phyloP scores from a whole-genome alignment of 2,113 vertebrate genomes.

The Phyllostomus hastatus region DNA sequence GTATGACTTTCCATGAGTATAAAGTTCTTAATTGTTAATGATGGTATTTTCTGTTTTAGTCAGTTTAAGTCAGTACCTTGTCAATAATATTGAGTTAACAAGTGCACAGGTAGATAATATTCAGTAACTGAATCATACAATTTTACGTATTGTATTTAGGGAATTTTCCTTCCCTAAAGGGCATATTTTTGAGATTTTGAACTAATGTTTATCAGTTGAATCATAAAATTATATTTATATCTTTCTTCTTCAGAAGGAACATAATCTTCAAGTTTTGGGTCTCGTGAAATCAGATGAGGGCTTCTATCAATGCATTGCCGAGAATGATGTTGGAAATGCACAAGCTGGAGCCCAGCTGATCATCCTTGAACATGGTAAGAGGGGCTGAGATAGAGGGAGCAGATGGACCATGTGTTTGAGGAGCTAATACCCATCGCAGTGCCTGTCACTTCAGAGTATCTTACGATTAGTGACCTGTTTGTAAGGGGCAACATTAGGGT shows the following conservation, averaged over 20 bases:
- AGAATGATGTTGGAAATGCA: conserved; percentile 95
- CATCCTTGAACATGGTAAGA: conserved; percentile 96
- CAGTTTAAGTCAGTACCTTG: background rate
- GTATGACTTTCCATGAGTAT: background rate
- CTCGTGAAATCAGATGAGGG: conserved; percentile 98
- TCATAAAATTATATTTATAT: conserved; percentile 49
- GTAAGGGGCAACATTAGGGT: background rate
- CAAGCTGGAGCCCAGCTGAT: conserved; percentile 96
- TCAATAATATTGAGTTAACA: background rate
- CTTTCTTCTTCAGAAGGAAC: conserved; percentile 89
- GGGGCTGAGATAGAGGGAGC: background rate
- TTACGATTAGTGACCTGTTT: background rate
- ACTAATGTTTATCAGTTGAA: background rate
- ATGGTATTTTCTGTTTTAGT: background rate
- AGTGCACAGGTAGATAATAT: background rate
- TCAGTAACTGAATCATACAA: background rate
- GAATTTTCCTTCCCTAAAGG: background rate
- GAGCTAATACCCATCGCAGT: background rate
- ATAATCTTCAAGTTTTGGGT: conserved; percentile 97
- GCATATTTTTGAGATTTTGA: conserved; percentile 1
- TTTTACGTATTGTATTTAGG: background rate
- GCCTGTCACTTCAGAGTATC: background rate
- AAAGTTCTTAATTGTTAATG: conserved; percentile 15
- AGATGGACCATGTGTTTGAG: background rate
- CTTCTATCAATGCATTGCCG: conserved; percentile 98